Conservation (phyloP, 2,797 vertebrate genomes). For the Sorex maritimensis region DNA sequence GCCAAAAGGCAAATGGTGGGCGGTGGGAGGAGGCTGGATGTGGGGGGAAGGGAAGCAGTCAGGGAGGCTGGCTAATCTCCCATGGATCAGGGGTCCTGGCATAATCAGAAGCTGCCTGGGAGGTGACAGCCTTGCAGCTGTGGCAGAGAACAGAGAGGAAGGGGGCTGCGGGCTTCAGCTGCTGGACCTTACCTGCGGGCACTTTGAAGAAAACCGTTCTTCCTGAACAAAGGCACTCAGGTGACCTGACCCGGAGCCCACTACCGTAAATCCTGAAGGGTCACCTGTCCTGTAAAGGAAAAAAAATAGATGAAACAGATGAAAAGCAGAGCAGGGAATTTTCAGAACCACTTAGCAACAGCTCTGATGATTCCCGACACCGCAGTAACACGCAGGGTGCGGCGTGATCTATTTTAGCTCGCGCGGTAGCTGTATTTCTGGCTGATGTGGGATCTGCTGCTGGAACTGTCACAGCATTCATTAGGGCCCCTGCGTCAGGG, state of each 20-base stretch:
- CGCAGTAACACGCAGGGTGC: slow-evolving; percentile 66
- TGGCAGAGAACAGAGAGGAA: background rate
- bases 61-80: slow-evolving; percentile 38
- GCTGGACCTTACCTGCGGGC: slow-evolving; percentile 37
- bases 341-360: background rate
- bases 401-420: slow-evolving; percentile 80
- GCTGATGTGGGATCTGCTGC: slow-evolving; percentile 79
- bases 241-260: slow-evolving; percentile 69
- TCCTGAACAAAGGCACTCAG: slow-evolving; percentile 64
- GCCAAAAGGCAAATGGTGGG: slow-evolving; percentile 63
- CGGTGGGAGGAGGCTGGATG: background rate
- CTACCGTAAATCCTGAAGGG: slow-evolving; percentile 51
- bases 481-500: slow-evolving; percentile 80
- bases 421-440: slow-evolving; percentile 83
- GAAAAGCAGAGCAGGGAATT: slow-evolving; percentile 66
- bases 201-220: slow-evolving; percentile 60
- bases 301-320: slow-evolving; percentile 70
- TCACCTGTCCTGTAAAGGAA: slow-evolving; percentile 77
- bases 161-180: background rate
- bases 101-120: slow-evolving; percentile 61
- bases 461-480: slow-evolving; percentile 86
- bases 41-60: slow-evolving; percentile 19
- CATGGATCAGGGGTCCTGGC: slow-evolving; percentile 44
- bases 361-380: slow-evolving; percentile 61
- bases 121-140: background rate